Percentiles rank a stretch among this genome's conserved stretches.
phyloP scores from a whole-genome alignment of 2,797 vertebrate genomes.

The Sebastes alutus region DNA sequence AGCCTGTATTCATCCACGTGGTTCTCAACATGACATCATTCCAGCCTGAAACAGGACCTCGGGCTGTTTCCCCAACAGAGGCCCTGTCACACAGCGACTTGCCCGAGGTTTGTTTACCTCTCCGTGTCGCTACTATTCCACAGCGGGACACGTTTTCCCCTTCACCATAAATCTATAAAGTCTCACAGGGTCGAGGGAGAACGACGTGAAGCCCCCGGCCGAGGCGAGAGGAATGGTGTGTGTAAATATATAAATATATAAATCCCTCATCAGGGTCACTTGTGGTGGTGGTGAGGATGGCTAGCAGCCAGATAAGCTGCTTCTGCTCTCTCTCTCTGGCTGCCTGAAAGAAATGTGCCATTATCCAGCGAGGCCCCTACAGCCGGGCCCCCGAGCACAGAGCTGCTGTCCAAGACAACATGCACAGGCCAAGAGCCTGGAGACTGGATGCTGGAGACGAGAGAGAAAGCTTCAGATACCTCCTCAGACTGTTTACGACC shows the following conservation, averaged over 20 bases:
- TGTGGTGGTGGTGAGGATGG: conserved; percentile 66
- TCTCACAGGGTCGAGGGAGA: conserved; percentile 31
- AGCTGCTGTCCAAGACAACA: conserved; percentile 54
- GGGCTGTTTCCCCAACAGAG: conserved; percentile 45
- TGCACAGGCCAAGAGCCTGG: conserved; percentile 51
- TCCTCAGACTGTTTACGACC: conserved; percentile 51
- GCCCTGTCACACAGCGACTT: conserved; percentile 38
- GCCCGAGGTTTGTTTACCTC: conserved; percentile 60
- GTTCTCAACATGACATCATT: conserved; percentile 57
- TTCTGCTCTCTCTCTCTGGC: conserved; percentile 36
- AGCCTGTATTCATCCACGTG: conserved; percentile 15
- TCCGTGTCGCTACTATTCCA: conserved; percentile 51
- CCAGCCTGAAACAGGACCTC: conserved; percentile 27
- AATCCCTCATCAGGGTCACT: conserved; percentile 67
- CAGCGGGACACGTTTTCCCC: conserved; percentile 49
- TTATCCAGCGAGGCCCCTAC: conserved; percentile 63
- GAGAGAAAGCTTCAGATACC: conserved; percentile 35
- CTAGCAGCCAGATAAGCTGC: conserved; percentile 64
- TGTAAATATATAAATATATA: conserved; percentile 60
- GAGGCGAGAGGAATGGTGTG: conserved; percentile 31
- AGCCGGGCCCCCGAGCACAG: conserved; percentile 50
- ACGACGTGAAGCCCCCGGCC: conserved; percentile 14
- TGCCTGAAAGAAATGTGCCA: conserved; percentile 70
- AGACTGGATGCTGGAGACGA: conserved; percentile 38
- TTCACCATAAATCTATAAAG: conserved; percentile 50